phyloP scores from a whole-genome alignment of 1,140 invertebrate genomes.

The Dendroctonus ponderosae region DNA sequence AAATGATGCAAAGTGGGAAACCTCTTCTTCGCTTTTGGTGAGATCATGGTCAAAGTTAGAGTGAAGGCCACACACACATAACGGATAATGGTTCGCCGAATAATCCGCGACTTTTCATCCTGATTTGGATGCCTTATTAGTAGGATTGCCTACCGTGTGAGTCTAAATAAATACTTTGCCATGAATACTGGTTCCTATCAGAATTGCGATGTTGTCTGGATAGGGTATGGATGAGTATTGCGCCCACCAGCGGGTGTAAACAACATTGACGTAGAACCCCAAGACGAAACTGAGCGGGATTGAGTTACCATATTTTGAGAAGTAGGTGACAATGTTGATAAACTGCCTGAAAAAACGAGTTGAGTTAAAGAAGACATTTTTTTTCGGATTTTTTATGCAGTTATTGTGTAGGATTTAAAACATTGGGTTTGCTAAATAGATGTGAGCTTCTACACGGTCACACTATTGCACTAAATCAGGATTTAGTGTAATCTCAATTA shows the following conservation, averaged over 20 bases:
- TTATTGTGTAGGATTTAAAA: too few relatives aligned
- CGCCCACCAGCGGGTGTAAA: slow-evolving; percentile 91
- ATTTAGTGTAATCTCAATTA: too few relatives aligned
- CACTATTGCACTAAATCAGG: too few relatives aligned
- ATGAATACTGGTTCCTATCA: slow-evolving; percentile 54
- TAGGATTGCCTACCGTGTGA: background rate
- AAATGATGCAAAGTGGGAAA: slow-evolving; percentile 88
- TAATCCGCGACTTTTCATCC: slow-evolving; percentile 84
- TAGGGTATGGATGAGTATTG: slow-evolving; percentile 76
- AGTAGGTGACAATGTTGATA: slow-evolving; percentile 64
- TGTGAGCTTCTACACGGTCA: too few relatives aligned
- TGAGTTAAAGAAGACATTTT: too few relatives aligned
- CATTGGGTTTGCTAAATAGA: too few relatives aligned
- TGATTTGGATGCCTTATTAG: slow-evolving; percentile 48
- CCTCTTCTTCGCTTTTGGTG: slow-evolving; percentile 85
- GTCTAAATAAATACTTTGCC: slow-evolving; percentile 47
- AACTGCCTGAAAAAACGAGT: slow-evolving; percentile 62
- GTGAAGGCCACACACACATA: slow-evolving; percentile 79
- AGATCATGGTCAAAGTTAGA: slow-evolving; percentile 79
- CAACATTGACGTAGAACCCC: slow-evolving; percentile 79
- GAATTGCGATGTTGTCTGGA: slow-evolving; percentile 50
- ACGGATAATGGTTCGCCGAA: slow-evolving; percentile 83
- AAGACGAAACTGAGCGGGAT: slow-evolving; percentile 72
- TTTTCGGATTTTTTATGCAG: too few relatives aligned
- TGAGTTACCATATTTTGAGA: slow-evolving; percentile 64